Percentiles rank a stretch among this genome's conserved stretches.
phyloP scores from a whole-genome alignment of 2,888 invertebrate genomes.

The Cataglyphis cursor region DNA sequence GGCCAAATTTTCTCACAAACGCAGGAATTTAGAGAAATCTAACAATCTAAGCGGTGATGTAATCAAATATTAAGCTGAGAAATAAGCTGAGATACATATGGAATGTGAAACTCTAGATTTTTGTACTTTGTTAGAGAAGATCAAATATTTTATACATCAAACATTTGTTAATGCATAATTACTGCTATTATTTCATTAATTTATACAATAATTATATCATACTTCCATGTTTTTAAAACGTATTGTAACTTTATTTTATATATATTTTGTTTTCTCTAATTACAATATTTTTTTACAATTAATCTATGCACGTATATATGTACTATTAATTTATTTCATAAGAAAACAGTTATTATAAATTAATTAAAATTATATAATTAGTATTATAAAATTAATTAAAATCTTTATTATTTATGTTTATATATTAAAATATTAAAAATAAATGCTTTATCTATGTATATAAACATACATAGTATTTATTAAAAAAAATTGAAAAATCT shows the following conservation, averaged over 20 bases:
- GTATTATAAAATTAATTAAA: slow-evolving; percentile 1
- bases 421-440: not conserved
- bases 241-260: not conserved
- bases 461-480: slow-evolving; percentile 20
- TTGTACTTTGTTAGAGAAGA: not conserved
- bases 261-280: not conserved
- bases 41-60: slow-evolving; percentile 49
- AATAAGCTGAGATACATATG: not conserved
- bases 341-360: not conserved
- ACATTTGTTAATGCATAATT: not conserved
- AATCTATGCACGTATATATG: not conserved
- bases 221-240: not conserved
- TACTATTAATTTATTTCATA: not conserved
- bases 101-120: not conserved
- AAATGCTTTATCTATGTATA: not conserved
- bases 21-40: slow-evolving; percentile 51
- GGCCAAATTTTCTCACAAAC: slow-evolving; percentile 31
- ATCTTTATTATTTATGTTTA: not conserved
- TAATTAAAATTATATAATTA: not conserved
- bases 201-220: not conserved
- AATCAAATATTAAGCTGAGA: slow-evolving; percentile 16
- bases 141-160: slow-evolving; percentile 3
- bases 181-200: not conserved
- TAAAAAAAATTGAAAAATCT: not conserved
- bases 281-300: not conserved